Percentiles rank a stretch among this genome's conserved stretches.
phyloP scores from a whole-genome alignment of 2,113 vertebrate genomes.

The Tichodroma muraria region DNA sequence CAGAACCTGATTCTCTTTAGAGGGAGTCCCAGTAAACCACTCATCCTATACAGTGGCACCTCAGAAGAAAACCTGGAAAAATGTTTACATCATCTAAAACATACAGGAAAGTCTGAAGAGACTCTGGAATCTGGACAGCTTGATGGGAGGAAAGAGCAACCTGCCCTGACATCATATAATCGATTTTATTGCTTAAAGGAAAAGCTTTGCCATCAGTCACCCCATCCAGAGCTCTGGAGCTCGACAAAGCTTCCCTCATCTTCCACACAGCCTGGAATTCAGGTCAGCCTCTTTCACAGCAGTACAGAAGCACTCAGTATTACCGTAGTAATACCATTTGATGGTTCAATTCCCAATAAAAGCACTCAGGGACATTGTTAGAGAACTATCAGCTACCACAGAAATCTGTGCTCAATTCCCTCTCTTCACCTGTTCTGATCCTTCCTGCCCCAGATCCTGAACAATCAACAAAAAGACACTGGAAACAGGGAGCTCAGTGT shows the following conservation, averaged over 20 bases:
- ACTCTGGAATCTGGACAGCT: neutral
- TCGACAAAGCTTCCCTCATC: neutral
- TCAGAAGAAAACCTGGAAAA: neutral
- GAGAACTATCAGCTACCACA: neutral
- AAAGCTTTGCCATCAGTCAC: neutral
- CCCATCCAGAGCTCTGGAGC: neutral
- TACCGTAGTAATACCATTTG: neutral
- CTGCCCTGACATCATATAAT: neutral
- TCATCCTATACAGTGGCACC: neutral
- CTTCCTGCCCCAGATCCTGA: neutral
- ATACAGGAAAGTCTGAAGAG: neutral
- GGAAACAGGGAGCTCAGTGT: neutral
- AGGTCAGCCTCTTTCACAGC: neutral
- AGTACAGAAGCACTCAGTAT: neutral
- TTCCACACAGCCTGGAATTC: neutral
- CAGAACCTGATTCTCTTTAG: neutral
- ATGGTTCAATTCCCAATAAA: neutral
- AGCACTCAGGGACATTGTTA: neutral
- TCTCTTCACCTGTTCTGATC: neutral
- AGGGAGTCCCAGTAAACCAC: neutral
- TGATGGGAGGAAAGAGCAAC: neutral
- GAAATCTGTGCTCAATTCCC: neutral
- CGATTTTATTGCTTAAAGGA: accelerated
- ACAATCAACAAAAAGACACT: neutral
- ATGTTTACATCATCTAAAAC: neutral